These are phyloP conservation scores for Zaprionus camerounensis DNA, from an alignment of 1,140 invertebrate species.

Conservation along the genomic window DNA sequence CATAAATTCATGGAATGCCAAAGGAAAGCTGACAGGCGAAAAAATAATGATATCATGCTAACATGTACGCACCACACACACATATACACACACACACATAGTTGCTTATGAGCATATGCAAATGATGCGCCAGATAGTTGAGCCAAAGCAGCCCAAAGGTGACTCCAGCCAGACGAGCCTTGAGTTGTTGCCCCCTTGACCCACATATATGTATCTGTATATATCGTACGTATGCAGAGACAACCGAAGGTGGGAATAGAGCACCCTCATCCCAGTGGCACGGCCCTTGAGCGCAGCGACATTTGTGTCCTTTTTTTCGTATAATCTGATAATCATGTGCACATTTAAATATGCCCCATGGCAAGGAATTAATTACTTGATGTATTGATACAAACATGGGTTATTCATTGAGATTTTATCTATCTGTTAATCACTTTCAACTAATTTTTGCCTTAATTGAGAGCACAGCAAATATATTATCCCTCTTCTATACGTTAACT, in stretches of 20 bases:
- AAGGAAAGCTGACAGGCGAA: slow-evolving; percentile 32
- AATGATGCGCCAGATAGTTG: slow-evolving; percentile 34
- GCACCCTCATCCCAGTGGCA: not conserved
- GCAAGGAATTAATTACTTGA: not conserved
- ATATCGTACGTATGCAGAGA: not conserved
- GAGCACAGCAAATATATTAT: not conserved
- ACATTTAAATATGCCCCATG: not conserved
- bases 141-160: slow-evolving; percentile 14
- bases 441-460: not conserved
- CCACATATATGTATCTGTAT: slow-evolving; percentile 20
- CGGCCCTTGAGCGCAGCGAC: not conserved
- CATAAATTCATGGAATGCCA: slow-evolving; percentile 48
- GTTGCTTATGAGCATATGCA: slow-evolving; percentile 13
- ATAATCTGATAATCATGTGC: slow-evolving; percentile 3
- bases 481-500: no score
- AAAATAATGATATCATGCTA: slow-evolving; percentile 47
- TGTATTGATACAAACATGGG: not conserved
- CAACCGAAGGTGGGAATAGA: not conserved
- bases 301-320: slow-evolving; percentile 7
- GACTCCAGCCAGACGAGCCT: not conserved
- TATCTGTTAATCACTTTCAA: not conserved
- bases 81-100: slow-evolving; percentile 5
- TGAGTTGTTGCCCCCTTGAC: slow-evolving; percentile 33
- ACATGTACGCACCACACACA: slow-evolving; percentile 17
- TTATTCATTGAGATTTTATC: not conserved